Evolutionary conservation across 2,113 vertebrate species (phyloP), one percentile per base, ranked within the genome.

Genomic region (Platysternon megacephalum): DNA sequence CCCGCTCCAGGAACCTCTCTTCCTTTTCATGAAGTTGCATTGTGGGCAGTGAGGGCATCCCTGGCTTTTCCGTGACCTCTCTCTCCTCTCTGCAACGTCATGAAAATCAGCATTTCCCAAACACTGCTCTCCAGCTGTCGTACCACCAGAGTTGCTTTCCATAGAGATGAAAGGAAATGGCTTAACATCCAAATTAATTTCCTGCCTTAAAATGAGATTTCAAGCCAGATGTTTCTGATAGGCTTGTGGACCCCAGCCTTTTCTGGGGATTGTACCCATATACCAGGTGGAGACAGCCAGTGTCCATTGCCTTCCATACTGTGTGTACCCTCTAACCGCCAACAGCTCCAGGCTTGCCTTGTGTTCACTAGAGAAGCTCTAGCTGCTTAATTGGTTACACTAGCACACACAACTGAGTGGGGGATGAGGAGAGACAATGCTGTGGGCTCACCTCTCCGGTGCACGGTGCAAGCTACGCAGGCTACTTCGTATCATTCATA

Each of bases 221-320:
- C 83, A 97, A 96, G 17, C 93, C 97, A 98, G 96, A 97, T 96
- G 96, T 94, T 97, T 84, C 39, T 92, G 92, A 32, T 56, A 72
- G 74, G 87, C 95, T 84, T 89, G 94, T 93, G 90, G 92, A 93
- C 87, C 58, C 39, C 52, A 53, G 88, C 83, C 91, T 94, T 94
- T 90, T 94, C 88, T 87, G 92, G 80, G 11, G 11, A 28, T n/a
- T 9, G 85, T 84, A 26, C 58, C 76, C 49, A 94, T 88, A 53
- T 88, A 93, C 95, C 82, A 5, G 74, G 90, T 85, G 94, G 91
- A 90, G 58, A 44, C 86, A 85, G 24, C 32, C 83, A 68, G 65
- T 72, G 29, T 80, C 39, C 58, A 85, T 32, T 24, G 68, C 22
- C 42, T 76, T 44, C n/a, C 12, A 17, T 76, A 44, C 12, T 22